phyloP scores from a whole-genome alignment of 23 tunicate species.

The Styela plicata region DNA sequence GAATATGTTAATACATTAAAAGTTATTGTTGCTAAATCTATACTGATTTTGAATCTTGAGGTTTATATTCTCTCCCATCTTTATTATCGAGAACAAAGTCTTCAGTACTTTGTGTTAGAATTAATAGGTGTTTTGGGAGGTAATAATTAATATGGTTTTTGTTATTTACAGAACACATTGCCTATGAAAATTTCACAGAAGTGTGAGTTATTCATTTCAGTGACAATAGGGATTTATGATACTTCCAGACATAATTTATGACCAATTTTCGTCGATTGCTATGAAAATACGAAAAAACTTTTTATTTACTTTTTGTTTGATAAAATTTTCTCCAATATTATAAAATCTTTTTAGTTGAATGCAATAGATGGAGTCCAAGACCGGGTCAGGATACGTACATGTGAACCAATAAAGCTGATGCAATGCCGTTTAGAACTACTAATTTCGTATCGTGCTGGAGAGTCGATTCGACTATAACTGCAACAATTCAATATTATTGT shows the following conservation, averaged over 20 bases:
- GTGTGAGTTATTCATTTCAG: too few species aligned
- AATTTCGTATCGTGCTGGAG: not conserved
- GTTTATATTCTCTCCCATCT: slow-evolving; percentile 30
- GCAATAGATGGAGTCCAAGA: slow-evolving; percentile 63
- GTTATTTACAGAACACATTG: too few species aligned
- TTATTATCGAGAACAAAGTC: slow-evolving; percentile 30
- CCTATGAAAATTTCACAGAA: too few species aligned
- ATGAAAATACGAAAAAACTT: too few species aligned
- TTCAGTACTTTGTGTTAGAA: slow-evolving; percentile 26
- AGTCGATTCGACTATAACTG: slow-evolving; percentile 7
- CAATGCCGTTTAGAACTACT: slow-evolving; percentile 4
- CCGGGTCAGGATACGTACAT: slow-evolving; percentile 27
- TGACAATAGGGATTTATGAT: too few species aligned
- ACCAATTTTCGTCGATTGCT: too few species aligned
- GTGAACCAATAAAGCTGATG: slow-evolving; percentile 35
- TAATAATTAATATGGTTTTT: too few species aligned
- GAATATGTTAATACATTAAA: slow-evolving; percentile 14
- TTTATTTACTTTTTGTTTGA: too few species aligned
- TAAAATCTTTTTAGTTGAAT: too few species aligned
- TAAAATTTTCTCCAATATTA: too few species aligned
- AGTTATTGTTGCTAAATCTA: slow-evolving; percentile 37
- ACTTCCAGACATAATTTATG: too few species aligned
- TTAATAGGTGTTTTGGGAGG: not conserved
- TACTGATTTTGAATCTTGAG: slow-evolving; percentile 24
- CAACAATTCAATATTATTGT: slow-evolving; percentile 24